Base-by-base conservation (phyloP, 2,888 invertebrate genomes). In the Campoletis raptor region DNA sequence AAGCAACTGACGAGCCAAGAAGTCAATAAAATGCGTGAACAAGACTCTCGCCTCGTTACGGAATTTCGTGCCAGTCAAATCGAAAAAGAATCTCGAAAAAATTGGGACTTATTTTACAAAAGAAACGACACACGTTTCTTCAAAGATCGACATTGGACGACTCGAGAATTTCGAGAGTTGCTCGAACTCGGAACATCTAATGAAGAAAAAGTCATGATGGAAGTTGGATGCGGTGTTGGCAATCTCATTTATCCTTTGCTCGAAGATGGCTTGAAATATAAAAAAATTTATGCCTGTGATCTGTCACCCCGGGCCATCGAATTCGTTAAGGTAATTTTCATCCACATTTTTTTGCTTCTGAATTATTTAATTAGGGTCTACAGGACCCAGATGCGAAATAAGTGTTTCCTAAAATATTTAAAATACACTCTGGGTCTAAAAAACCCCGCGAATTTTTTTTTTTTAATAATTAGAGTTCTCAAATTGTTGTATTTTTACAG, bases 41-140 rank as follows among this genome's bases (percentile, higher is more conserved):
- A 98, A 94, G 96, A 98, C 93, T 95, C 95, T 0, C 95, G 96
- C 1, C 90, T 97, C 45, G 96, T 98, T 0, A 94, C 97, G 0
- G 96, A 97, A 90, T 96, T 96, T 90, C 97, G 97, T 92, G 98
- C 98, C 2, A 95, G 95, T 2, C 96, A 97, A 93, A 94, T 99
- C 3, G 99, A 99, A 93, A 95, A 94, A 69, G 97, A 99, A 91
- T 98, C 98, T 0, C 97, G 97, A 91, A 97, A 97, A 86, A 96
- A 99, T 92, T 99, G 99, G 99, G 99, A 99, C 94, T 95, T 98
- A 78, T 99, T 99, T 94, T 99, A 99, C 94, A 99, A 99, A 94
- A 95, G 99, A 85, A 99, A 99, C 93, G 97, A 98, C 91, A 98
- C 97, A 0, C 96, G 97, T 90, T 99, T 99, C 94, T 99, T 99